Percentiles rank a stretch among this genome's conserved stretches.
Evolutionary conservation across 2,888 invertebrate species (phyloP).

Genomic region (Bedellia somnulentella): DNA sequence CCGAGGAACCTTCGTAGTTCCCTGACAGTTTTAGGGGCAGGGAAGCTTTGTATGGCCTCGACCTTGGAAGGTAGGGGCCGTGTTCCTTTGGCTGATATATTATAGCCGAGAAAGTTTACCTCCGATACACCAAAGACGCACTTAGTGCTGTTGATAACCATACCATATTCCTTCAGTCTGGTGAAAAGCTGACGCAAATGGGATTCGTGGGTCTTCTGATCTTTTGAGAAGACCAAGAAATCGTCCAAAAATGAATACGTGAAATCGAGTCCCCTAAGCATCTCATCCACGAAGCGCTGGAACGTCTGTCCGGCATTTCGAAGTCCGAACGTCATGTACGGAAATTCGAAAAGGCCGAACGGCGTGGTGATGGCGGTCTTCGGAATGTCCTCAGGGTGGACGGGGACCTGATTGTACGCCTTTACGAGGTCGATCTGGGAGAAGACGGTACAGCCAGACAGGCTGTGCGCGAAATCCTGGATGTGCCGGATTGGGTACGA

Average conservation of each 20-base stretch:
- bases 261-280: conserved; percentile 9
- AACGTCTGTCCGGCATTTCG: no score
- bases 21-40: conserved; percentile 11
- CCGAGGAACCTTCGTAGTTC: conserved; percentile 15
- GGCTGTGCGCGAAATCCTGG: conserved; percentile 8
- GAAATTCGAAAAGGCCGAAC: no score
- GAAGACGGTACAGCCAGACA: conserved; percentile 10
- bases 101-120: conserved; percentile 14
- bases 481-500: conserved; percentile 11
- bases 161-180: conserved; percentile 11
- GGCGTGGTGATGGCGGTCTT: conserved; percentile 21
- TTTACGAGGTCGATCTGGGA: conserved; percentile 10
- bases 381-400: conserved; percentile 17
- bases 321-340: no score
- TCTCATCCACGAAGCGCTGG: no score
- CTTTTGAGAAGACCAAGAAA: conserved; percentile 14
- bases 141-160: conserved; percentile 13
- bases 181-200: conserved; percentile 14
- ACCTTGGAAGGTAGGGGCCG: conserved; percentile 18
- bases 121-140: conserved; percentile 13
- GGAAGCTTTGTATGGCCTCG: conserved; percentile 12
- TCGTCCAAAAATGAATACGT: conserved; percentile 20
- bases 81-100: conserved; percentile 14
- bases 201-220: conserved; percentile 6
- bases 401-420: conserved; percentile 28